A percentile compares a stretch with the other conserved stretches of the same genome.
Evolutionary conservation across 2,888 invertebrate species (phyloP).

Genomic region (Hipparchia semele): DNA sequence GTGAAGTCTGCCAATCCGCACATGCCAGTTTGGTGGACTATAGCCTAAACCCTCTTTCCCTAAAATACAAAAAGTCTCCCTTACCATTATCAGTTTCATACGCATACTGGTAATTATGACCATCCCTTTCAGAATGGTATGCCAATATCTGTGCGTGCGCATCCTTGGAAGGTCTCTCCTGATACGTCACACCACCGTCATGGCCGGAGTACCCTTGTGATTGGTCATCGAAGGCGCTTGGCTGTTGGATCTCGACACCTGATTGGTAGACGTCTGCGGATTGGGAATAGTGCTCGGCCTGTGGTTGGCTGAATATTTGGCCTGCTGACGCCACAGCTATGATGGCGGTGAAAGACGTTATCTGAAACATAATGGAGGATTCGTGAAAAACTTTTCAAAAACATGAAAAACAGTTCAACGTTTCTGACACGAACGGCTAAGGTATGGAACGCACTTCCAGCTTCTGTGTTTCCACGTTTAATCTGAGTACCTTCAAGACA

Average conservation of each 20-base stretch:
- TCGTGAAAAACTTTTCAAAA: too few species aligned
- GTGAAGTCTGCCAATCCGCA: not conserved
- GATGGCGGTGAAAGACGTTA: conserved; percentile 55
- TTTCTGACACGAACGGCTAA: too few species aligned
- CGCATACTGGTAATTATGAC: conserved; percentile 68
- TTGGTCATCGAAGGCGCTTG: conserved; percentile 54
- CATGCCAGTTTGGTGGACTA: too few species aligned
- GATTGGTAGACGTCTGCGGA: conserved; percentile 62
- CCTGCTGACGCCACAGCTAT: conserved; percentile 62
- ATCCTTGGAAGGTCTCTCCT: conserved; percentile 47
- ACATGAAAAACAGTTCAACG: too few species aligned
- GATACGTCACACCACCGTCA: conserved; percentile 28
- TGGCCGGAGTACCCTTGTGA: conserved; percentile 47
- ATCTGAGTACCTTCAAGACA: too few species aligned
- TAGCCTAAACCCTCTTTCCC: too few species aligned
- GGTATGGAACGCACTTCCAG: too few species aligned
- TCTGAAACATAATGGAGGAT: conserved; percentile 49
- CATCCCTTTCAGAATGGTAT: conserved; percentile 57
- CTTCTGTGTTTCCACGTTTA: too few species aligned
- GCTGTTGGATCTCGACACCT: conserved; percentile 56
- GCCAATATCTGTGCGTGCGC: conserved; percentile 61
- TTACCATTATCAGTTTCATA: conserved; percentile 86
- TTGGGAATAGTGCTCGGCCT: conserved; percentile 48
- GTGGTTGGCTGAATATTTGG: conserved; percentile 50
- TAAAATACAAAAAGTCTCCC: not conserved